Conservation (phyloP, 1,140 invertebrate species). For the Palaemon carinicauda region DNA sequence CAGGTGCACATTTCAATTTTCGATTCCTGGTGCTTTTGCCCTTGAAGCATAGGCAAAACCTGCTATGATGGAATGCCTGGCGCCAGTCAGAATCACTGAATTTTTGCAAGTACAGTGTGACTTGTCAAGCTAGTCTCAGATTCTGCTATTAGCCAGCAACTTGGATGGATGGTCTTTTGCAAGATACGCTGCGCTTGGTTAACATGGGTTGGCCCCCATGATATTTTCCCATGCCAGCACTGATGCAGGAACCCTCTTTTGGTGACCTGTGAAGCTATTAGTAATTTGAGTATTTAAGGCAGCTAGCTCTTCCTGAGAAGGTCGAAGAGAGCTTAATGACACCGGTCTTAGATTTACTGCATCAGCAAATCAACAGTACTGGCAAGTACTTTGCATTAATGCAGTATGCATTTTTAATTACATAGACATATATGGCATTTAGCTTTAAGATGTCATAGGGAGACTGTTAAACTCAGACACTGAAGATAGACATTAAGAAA, state of each 20-base stretch:
- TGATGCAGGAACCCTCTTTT: neutral
- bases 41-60: neutral
- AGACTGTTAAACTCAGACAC: too few relatives aligned
- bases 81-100: neutral
- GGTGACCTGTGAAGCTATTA: neutral
- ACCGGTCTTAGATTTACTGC: too few relatives aligned
- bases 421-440: too few relatives aligned
- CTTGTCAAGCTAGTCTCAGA: neutral
- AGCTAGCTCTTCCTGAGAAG: neutral
- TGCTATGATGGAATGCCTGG: neutral
- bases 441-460: too few relatives aligned
- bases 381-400: too few relatives aligned
- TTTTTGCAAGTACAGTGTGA: slow-evolving; percentile 15
- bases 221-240: neutral
- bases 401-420: too few relatives aligned
- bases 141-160: neutral
- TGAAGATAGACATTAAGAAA: too few relatives aligned
- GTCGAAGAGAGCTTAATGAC: too few relatives aligned
- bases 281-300: neutral
- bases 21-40: neutral
- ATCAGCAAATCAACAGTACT: too few relatives aligned
- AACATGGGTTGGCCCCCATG: slow-evolving; percentile 4
- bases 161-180: neutral
- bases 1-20: neutral
- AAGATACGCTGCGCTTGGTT: neutral